phyloP scores from a whole-genome alignment of 64 coral and sea anemone genomes.

The Dendrophyllia cribrosa region DNA sequence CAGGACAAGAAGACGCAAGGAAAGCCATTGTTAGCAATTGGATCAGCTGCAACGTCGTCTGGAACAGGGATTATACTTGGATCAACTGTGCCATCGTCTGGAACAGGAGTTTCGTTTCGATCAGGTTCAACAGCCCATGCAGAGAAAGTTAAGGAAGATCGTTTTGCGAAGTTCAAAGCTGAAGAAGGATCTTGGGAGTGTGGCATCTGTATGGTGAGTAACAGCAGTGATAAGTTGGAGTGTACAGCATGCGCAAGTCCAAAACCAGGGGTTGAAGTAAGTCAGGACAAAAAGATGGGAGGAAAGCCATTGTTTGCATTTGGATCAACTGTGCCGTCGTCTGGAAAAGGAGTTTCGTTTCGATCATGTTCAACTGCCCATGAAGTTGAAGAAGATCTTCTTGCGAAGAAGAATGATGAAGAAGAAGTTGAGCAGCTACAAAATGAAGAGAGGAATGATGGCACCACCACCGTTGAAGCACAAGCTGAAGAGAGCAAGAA shows the following conservation, averaged over 20 bases:
- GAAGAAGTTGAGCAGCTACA: background rate
- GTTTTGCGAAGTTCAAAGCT: slow-evolving; percentile 63
- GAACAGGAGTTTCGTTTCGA: background rate
- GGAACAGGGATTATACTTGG: slow-evolving; percentile 29
- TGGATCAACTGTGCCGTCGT: background rate
- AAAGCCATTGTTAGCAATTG: slow-evolving; percentile 18
- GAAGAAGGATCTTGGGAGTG: slow-evolving; percentile 82
- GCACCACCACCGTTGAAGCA: background rate
- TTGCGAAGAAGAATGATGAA: too few relatives aligned
- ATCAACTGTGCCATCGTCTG: background rate
- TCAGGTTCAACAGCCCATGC: background rate
- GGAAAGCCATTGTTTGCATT: slow-evolving; percentile 24
- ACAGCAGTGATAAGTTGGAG: slow-evolving; percentile 11
- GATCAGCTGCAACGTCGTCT: background rate
- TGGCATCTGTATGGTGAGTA: slow-evolving; percentile 65
- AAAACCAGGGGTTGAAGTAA: slow-evolving; percentile 40
- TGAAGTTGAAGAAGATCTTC: too few relatives aligned
- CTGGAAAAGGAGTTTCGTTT: background rate
- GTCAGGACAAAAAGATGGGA: background rate
- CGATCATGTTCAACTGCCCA: background rate
- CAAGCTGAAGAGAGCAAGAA: background rate
- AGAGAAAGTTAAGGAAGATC: background rate
- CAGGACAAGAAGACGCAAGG: background rate
- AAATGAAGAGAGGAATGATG: background rate
- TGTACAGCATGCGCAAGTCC: slow-evolving; percentile 65